Evolutionary conservation across 2,113 vertebrate genomes (phyloP).

Genomic region (Alectura lathami): DNA sequence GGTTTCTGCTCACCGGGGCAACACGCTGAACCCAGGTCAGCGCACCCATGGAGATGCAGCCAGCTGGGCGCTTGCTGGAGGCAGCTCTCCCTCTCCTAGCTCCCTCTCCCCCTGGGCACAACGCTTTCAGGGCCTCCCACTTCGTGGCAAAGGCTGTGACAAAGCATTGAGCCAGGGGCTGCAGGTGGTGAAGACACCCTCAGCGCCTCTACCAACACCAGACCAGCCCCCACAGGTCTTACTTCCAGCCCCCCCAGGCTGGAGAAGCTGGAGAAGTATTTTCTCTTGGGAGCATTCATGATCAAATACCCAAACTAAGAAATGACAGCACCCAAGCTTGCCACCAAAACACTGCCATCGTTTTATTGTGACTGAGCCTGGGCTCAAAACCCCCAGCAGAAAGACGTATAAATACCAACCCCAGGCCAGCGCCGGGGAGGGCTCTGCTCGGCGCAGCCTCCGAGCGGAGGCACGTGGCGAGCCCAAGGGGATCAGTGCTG

Average conservation of each 20-base stretch:
- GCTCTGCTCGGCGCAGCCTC: accelerated
- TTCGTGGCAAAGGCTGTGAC: no score
- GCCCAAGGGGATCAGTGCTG: not conserved
- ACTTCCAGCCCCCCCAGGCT: not conserved
- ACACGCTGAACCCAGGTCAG: accelerated
- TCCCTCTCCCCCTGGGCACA: not conserved
- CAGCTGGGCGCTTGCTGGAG: not conserved
- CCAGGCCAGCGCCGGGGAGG: accelerated
- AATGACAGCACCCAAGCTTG: not conserved
- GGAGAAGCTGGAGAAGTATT: not conserved
- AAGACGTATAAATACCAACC: constrained; percentile 18
- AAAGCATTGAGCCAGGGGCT: no score
- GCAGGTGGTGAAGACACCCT: no score
- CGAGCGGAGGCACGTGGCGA: accelerated
- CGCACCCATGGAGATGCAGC: no score
- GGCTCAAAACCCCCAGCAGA: not conserved
- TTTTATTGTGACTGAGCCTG: constrained; percentile 36
- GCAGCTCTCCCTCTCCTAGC: not conserved
- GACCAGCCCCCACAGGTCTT: not conserved
- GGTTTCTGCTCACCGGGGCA: not conserved
- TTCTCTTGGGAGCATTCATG: accelerated
- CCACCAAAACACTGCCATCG: not conserved
- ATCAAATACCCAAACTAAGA: not conserved
- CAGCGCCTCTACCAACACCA: no score
- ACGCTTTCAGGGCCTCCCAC: no score